A percentile compares a stretch with the other conserved stretches of the same genome.
Conservation (phyloP, 2,888 invertebrate species). For the Mythimna ferrago region DNA sequence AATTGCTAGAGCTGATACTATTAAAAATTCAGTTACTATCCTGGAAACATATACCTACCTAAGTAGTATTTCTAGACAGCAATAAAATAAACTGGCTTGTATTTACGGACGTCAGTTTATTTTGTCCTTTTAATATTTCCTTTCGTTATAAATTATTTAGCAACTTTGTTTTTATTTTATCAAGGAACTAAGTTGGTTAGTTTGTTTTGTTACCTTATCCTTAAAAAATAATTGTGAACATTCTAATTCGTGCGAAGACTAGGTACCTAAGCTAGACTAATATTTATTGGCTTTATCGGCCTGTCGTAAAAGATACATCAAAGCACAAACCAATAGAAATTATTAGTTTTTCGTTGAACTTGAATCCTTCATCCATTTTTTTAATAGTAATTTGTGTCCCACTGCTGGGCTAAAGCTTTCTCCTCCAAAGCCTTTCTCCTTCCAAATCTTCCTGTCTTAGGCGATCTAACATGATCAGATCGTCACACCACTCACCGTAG, state of each 20-base stretch:
- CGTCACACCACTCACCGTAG: no score
- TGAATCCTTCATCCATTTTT: not conserved
- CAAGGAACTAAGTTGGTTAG: not conserved
- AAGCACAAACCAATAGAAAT: not conserved
- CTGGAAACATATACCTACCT: not conserved
- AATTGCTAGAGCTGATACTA: not conserved
- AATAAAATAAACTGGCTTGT: slow-evolving; percentile 28
- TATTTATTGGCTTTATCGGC: not conserved
- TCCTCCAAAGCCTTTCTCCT: no score
- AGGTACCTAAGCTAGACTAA: not conserved
- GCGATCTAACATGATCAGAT: no score
- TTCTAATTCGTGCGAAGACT: not conserved
- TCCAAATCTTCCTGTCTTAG: no score
- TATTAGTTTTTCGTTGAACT: not conserved
- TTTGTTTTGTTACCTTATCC: not conserved
- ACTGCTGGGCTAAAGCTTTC: no score
- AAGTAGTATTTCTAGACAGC: slow-evolving; percentile 1
- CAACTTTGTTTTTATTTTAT: no score
- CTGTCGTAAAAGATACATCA: not conserved
- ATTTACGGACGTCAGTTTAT: slow-evolving; percentile 20
- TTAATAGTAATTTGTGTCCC: no score
- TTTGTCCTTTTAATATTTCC: slow-evolving; percentile 9
- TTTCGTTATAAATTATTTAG: slow-evolving; percentile 16
- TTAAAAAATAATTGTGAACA: not conserved
- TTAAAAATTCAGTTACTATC: slow-evolving; percentile 22